Base-by-base conservation (phyloP, 2,113 vertebrate species). In the Nanorana parkeri region DNA sequence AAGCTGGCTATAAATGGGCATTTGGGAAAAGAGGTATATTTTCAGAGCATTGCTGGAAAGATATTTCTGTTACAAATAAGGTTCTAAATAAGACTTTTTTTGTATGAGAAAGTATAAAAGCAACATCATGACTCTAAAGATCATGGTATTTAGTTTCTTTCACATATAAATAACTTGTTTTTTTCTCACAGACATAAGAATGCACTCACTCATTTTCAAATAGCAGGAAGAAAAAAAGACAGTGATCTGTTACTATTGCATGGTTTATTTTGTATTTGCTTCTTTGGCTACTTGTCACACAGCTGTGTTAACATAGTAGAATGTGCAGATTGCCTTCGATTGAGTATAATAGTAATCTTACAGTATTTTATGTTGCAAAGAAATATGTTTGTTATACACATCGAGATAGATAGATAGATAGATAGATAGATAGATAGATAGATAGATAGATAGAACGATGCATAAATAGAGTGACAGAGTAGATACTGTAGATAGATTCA, bases 31-130 rank as follows among this genome's bases (percentile, higher is more conserved):
- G 24, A 36, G 26, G 21, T 74, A 69, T 81, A 81, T 74, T 74
- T 74, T 56, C 41, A 73, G 68, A 64, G 19, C 32, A 74, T 20
- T 66, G 10, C 68, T 73, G 24, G 17, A 81, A 16, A 66, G 54
- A 69, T 47, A 80, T 60, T 69, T 80, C 28, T 15, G 17, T 60
- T 56, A 41, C 28, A 19, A 3, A 17, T 67, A 26, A 65, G 55
- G 41, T 20, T 75, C 69, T 74, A 75, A 74, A 75, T 81, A 74
- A 81, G 67, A 29, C 51, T 66, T 56, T 66, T 47, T 81, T 52
- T n/a, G 74, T 60, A 36, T 81, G 69, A 63, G 69, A 74, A 81
- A 81, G 41, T 66, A 28, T 56, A 72, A 81, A 17, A 52, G 47
- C 7, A 67, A n/a, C 36, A 52, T 63, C 11, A 56, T 81, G 28